These are phyloP conservation scores for Ectemnius cavifrons DNA, from an alignment of 2,888 invertebrate species.

Conservation along the genomic window DNA sequence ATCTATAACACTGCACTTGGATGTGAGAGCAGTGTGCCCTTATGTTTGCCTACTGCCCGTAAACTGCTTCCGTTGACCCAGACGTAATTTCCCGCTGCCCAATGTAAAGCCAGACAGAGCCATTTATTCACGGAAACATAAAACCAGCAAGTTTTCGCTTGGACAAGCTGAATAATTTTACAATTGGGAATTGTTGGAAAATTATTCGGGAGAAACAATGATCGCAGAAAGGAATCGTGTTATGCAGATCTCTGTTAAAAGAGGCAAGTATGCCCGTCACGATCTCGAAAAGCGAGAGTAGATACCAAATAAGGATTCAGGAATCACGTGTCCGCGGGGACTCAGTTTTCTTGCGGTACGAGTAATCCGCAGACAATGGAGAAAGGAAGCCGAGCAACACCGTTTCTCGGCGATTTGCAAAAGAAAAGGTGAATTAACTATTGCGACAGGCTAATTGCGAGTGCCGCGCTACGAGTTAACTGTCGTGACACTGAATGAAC, in stretches of 20 bases:
- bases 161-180: no score
- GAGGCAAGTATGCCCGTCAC: constrained; percentile 10
- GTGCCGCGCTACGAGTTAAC: background rate
- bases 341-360: background rate
- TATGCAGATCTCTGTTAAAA: background rate
- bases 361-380: background rate
- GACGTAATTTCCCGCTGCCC: no score
- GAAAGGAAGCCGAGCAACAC: background rate
- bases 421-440: constrained; percentile 1
- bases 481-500: no score
- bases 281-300: constrained; percentile 12
- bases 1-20: constrained; percentile 34
- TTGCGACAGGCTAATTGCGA: background rate
- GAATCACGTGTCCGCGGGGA: background rate
- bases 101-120: background rate
- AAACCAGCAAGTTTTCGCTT: no score
- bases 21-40: background rate
- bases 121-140: no score
- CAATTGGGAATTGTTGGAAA: no score
- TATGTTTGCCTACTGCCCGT: no score
- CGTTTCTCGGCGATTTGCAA: background rate
- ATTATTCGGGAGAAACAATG: no score
- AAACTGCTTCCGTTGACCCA: constrained; percentile 2
- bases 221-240: no score
- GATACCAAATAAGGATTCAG: background rate